phyloP scores from a whole-genome alignment of 2,113 vertebrate species.

The Hymenochirus boettgeri region DNA sequence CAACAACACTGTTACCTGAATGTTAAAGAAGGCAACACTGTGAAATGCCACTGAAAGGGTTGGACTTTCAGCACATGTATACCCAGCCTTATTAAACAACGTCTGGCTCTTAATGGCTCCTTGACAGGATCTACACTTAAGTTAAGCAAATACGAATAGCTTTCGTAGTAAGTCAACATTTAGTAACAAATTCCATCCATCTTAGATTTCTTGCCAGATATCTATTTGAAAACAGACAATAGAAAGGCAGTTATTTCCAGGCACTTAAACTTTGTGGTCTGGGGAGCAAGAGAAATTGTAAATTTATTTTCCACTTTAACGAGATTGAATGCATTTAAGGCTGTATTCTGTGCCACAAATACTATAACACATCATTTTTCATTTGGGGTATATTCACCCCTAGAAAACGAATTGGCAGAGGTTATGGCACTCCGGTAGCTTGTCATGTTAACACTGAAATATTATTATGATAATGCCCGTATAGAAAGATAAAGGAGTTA shows the following conservation, averaged over 20 bases:
- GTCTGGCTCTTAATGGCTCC: not conserved
- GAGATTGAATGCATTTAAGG: not conserved
- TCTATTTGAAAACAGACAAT: constrained; percentile 9
- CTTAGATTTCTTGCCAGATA: not conserved
- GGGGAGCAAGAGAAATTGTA: not conserved
- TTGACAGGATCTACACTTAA: constrained; percentile 22
- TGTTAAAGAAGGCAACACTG: too few relatives aligned
- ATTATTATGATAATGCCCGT: too few relatives aligned
- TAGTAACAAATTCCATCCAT: constrained; percentile 13
- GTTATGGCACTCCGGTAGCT: too few relatives aligned
- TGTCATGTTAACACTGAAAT: too few relatives aligned
- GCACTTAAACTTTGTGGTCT: not conserved
- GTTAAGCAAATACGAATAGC: constrained; percentile 16
- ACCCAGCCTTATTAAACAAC: not conserved
- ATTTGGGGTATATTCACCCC: too few relatives aligned
- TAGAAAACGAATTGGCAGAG: too few relatives aligned
- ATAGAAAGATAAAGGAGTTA: too few relatives aligned
- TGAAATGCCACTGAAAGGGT: too few relatives aligned
- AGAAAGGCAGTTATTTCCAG: constrained; percentile 1
- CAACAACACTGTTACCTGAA: too few relatives aligned
- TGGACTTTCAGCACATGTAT: constrained; percentile 10
- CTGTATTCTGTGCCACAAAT: not conserved
- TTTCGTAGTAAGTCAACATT: constrained; percentile 2
- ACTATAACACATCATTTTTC: too few relatives aligned
- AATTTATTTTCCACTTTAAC: not conserved